Evolutionary conservation across 2,888 invertebrate genomes (phyloP).

Genomic region (Protophormia terraenovae): DNA sequence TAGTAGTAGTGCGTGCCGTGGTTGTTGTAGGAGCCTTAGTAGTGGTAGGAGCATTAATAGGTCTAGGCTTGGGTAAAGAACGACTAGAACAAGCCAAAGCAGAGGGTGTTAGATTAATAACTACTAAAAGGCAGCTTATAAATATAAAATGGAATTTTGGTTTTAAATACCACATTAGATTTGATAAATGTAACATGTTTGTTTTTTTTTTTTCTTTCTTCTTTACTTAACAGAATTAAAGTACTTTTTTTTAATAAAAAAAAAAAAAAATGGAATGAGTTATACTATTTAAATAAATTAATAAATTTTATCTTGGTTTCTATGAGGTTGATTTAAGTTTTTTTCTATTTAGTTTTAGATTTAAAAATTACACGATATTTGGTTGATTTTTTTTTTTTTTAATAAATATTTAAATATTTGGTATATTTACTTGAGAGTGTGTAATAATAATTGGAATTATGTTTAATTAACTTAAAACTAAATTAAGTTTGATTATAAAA

Average conservation of each 20-base stretch:
- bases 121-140: conserved; percentile 43
- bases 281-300: conserved; percentile 19
- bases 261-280: conserved; percentile 61
- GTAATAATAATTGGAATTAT: conserved; percentile 12
- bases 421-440: conserved; percentile 64
- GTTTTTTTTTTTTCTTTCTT: not conserved
- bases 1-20: conserved; percentile 80
- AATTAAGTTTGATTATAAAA: conserved; percentile 2
- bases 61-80: conserved; percentile 89
- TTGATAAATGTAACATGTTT: conserved; percentile 34
- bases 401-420: conserved; percentile 57
- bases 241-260: too few relatives aligned
- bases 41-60: conserved; percentile 76
- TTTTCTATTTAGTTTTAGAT: conserved; percentile 1
- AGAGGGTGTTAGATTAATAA: conserved; percentile 12
- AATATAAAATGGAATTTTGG: conserved; percentile 56
- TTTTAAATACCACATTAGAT: conserved; percentile 23
- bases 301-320: not conserved
- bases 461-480: conserved; percentile 34
- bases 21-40: conserved; percentile 59
- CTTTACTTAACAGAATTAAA: not conserved
- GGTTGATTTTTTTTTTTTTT: conserved; percentile 38
- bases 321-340: not conserved
- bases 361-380: conserved; percentile 47
- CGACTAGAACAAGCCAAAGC: conserved; percentile 80